phyloP scores from a whole-genome alignment of 1,140 invertebrate species.

The Caligus rogercresseyi region DNA sequence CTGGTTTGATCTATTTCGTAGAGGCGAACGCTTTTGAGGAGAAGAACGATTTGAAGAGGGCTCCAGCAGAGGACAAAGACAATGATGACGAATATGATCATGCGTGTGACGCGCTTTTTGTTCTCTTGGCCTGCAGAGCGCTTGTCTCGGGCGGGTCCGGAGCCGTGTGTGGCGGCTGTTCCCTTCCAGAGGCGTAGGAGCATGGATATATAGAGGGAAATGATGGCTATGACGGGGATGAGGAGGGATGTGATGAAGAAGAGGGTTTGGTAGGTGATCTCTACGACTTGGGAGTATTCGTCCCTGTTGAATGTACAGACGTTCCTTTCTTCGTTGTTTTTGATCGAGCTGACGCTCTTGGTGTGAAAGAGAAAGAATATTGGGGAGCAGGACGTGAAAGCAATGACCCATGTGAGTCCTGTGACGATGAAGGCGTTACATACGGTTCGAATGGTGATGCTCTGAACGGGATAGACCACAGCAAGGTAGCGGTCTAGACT shows the following conservation, averaged over 20 bases:
- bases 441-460: slow-evolving; percentile 67
- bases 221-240: slow-evolving; percentile 64
- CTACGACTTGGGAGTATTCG: neutral
- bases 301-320: neutral
- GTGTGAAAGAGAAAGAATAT: slow-evolving; percentile 6
- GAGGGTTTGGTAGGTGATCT: slow-evolving; percentile 39
- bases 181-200: slow-evolving; percentile 67
- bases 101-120: slow-evolving; percentile 72
- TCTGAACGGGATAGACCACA: slow-evolving; percentile 78
- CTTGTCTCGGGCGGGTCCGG: slow-evolving; percentile 38
- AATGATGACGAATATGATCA: slow-evolving; percentile 81
- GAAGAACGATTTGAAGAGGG: slow-evolving; percentile 67
- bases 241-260: slow-evolving; percentile 72
- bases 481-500: slow-evolving; percentile 83
- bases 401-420: slow-evolving; percentile 30
- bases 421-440: slow-evolving; percentile 61
- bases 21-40: slow-evolving; percentile 50
- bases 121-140: slow-evolving; percentile 50
- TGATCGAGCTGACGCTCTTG: neutral
- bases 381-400: slow-evolving; percentile 6
- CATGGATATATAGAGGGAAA: slow-evolving; percentile 76
- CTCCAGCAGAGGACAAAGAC: slow-evolving; percentile 91
- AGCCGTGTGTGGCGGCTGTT: slow-evolving; percentile 31
- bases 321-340: neutral
- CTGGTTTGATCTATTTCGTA: slow-evolving; percentile 37